Base-by-base conservation (phyloP, 2,113 vertebrate genomes). In the Redunca redunca region DNA sequence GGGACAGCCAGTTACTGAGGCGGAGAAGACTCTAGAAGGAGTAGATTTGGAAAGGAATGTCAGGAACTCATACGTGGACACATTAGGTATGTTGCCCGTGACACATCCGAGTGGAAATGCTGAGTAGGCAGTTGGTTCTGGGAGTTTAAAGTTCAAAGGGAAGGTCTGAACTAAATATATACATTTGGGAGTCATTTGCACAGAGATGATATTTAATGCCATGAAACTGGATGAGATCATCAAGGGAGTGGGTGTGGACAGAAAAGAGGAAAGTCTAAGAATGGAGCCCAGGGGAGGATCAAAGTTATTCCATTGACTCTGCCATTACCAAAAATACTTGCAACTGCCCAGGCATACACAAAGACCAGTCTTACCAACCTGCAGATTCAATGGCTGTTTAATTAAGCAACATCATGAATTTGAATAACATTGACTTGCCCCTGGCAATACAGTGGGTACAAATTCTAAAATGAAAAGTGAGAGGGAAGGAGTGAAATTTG, bases 221-320 rank as follows among this genome's bases (percentile, higher is more conserved):
- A 7, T 43, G 71, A 87, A 94, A 84, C 64, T 93, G 48, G 58
- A 60, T 96, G 90, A 96, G 40, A 85, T 96, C 64, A 92, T 60
- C 52, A 40, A 88, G 84, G 28, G 80, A 92, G 30, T 81, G 43
- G 57, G 87, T 93, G 46, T 93, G 71, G 57, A 28, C 26, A 84
- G 74, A 60, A 87, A 95, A 91, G 55, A 88, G 58, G 83, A 95
- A 64, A 46, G 84, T 86, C 71, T 12, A n/a, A 78, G 23, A 64
- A 71, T 80, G 58, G 64, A 96, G 36, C 64, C 53, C 62, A 52
- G 40, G 50, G 25, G 58, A 91, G 80, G 19, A 87, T 50, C 82
- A 43, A 30, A 91, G 43, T 60, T 58, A 57, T 8, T 90, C 80
- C 55, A 6, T 0, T 8, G 36, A 90, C 40, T 77, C 96, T 92